Conservation (phyloP, 1,140 invertebrate species). For the Platorchestia sp. region DNA sequence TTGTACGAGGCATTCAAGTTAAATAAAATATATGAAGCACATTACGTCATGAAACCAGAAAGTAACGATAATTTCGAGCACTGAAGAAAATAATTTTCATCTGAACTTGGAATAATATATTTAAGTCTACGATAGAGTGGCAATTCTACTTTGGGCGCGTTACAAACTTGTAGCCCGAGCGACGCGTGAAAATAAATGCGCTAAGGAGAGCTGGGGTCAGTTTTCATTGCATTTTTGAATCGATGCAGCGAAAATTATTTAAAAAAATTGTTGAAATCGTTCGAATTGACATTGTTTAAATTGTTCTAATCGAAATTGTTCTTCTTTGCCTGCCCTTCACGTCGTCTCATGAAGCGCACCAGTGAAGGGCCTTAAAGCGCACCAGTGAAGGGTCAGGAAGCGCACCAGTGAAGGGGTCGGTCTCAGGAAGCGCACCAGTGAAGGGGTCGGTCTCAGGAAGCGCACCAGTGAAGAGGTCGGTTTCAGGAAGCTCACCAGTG, state of each 20-base stretch:
- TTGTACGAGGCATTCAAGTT: background rate
- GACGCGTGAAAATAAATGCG: background rate
- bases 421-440: background rate
- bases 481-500: background rate
- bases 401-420: background rate
- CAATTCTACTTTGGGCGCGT: no score
- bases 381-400: background rate
- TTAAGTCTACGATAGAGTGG: no score
- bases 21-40: background rate
- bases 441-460: background rate
- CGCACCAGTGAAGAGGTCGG: background rate
- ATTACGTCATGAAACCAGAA: background rate
- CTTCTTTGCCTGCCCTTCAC: background rate
- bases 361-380: constrained; percentile 28
- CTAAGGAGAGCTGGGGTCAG: background rate
- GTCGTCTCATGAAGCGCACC: background rate
- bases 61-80: background rate
- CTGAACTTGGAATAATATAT: no score
- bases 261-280: background rate
- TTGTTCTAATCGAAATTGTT: background rate
- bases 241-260: background rate
- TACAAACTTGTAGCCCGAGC: background rate
- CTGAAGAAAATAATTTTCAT: no score
- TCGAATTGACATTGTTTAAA: background rate
- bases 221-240: background rate